Evolutionary conservation across 2,888 invertebrate species (phyloP), one percentile per base, ranked within the genome.

Genomic region (Colletes collaris): DNA sequence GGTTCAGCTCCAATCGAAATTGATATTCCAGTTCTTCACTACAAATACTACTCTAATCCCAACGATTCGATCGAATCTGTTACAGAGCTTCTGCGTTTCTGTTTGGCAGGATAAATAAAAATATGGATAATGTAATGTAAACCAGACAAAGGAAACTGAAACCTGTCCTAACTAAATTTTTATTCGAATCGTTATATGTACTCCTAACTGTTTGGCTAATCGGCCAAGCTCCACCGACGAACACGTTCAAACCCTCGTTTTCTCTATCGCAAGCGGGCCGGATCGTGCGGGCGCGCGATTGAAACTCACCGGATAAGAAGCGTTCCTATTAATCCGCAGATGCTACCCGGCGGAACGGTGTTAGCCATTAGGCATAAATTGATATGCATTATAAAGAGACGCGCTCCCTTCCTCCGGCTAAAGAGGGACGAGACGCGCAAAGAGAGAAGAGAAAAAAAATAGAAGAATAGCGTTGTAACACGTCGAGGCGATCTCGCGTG

Each of bases 361-460:
- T 81, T 59, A 60, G 85, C 90, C 91, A 92, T 92, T 91, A 91
- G 88, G 86, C 82, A 70, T 82, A 89, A 90, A 91, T 90, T 88
- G 90, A 91, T 91, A 91, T 88, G 89, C 91, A 90, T 91, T 88
- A 89, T 90, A 89, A 90, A 89, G 83, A 84, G 81, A 75, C 81
- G 60, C 72, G 56, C 60, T 59, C 76, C 53, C 79, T 63, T 55
- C 16, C 27, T 11, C 35, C 27, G 58, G 58, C 63, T 5, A 53
- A 56, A 67, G 65, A 58, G 65, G 68, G 83, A 83, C 50, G 74
- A 70, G 69, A 62, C 62, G 53, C 19, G 72, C 64, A 46, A 71
- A 49, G 27, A 44, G 50, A 11, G 19, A 40, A n/a, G 8, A n/a
- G 13, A 11, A 37, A 10, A 50, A 76, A 75, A 72, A 40, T 37